Evolutionary conservation across 2,113 vertebrate species (phyloP).

Genomic region (Apaloderma vittatum): DNA sequence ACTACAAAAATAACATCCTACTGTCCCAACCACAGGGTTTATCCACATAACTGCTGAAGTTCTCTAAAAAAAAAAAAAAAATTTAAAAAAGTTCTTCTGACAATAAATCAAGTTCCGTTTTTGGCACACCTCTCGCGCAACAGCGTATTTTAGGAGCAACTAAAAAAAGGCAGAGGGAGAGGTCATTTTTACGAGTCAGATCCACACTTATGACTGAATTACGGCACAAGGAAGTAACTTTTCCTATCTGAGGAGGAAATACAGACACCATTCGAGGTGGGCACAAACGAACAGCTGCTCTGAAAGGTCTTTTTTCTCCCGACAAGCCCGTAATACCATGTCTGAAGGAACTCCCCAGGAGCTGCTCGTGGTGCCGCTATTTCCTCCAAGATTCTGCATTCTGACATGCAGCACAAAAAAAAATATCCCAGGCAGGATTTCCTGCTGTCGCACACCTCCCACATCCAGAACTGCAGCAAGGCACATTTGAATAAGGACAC

Average conservation of each 20-base stretch:
- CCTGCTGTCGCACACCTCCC: not conserved
- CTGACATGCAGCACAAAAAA: not conserved
- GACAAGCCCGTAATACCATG: not conserved
- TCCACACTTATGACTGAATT: accelerated
- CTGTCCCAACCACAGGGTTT: not conserved
- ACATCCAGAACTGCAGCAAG: not conserved
- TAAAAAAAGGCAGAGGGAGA: not conserved
- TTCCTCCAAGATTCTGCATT: not conserved
- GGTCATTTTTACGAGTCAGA: not conserved
- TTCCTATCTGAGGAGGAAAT: not conserved
- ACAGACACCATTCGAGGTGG: not conserved
- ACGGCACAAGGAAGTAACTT: not conserved
- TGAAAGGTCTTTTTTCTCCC: accelerated
- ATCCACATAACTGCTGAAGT: not conserved
- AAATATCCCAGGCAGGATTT: not conserved
- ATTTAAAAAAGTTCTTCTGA: not conserved
- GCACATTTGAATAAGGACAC: not conserved
- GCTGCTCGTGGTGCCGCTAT: not conserved
- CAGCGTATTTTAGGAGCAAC: not conserved
- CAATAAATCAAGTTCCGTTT: not conserved
- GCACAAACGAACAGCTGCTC: accelerated
- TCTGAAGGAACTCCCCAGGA: not conserved
- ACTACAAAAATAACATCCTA: not conserved
- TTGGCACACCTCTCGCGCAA: not conserved
- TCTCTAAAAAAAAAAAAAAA: not conserved